phyloP scores from a whole-genome alignment of 2,888 invertebrate species.

The Oscheius onirici region DNA sequence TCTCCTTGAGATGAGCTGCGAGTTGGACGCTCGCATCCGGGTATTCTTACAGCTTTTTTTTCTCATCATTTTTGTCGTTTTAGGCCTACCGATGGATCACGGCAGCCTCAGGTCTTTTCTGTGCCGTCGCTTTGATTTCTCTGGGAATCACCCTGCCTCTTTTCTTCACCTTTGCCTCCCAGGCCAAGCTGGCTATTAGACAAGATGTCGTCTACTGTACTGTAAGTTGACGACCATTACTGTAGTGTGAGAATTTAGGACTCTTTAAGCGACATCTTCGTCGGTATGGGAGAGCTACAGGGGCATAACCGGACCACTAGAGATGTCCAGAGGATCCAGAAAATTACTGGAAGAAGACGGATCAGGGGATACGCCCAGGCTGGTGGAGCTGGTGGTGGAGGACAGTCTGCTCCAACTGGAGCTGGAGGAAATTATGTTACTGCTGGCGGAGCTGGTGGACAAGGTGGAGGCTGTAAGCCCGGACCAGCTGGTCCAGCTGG shows the following conservation, averaged over 20 bases:
- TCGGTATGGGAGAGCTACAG: neutral
- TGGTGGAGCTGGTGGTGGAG: neutral
- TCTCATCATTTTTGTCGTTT: too few species aligned
- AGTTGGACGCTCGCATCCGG: too few species aligned
- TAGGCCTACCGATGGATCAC: conserved; percentile 24
- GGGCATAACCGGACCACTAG: conserved; percentile 16
- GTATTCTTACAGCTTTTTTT: too few species aligned
- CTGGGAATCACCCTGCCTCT: conserved; percentile 19
- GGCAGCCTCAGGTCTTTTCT: conserved; percentile 18
- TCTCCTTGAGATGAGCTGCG: too few species aligned
- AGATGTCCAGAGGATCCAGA: neutral
- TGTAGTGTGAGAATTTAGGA: too few species aligned
- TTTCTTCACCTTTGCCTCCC: conserved; percentile 7
- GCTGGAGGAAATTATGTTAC: neutral
- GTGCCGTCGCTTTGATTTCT: conserved; percentile 26
- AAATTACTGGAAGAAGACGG: too few species aligned
- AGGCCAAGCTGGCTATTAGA: neutral
- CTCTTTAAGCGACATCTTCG: conserved; percentile 1
- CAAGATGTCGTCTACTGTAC: conserved; percentile 2
- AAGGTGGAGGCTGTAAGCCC: neutral
- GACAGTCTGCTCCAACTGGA: neutral
- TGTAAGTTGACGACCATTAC: neutral
- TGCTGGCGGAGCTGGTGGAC: conserved; percentile 6
- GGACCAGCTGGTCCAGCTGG: conserved; percentile 23
- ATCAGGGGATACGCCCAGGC: neutral